These are phyloP conservation scores for Cyaniris semiargus DNA, from an alignment of 2,888 invertebrate species.

Conservation along the genomic window DNA sequence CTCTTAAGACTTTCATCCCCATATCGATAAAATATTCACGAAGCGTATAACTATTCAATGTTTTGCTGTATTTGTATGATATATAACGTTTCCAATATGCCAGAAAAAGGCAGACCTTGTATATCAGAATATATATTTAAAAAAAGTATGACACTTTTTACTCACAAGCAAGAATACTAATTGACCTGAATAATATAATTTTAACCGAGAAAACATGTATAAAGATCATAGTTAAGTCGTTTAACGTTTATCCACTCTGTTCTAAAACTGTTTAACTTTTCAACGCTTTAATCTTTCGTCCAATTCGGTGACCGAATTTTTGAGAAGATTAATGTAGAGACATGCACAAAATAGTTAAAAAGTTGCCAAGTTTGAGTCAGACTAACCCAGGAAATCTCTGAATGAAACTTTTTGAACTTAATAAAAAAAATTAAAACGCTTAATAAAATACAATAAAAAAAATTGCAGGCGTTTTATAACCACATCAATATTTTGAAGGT, in stretches of 20 bases:
- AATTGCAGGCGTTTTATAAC: no score
- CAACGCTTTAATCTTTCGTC: neutral
- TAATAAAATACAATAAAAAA: no score
- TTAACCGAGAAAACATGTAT: slow-evolving; percentile 11
- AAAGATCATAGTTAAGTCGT: neutral
- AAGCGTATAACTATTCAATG: no score
- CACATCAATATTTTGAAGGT: no score
- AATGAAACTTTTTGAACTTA: no score
- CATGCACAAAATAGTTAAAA: neutral
- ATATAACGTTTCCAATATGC: no score
- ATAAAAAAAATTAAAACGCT: no score
- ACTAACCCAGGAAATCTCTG: no score
- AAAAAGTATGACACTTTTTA: neutral
- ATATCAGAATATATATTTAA: neutral
- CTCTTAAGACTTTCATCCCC: neutral
- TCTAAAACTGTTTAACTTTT: slow-evolving; percentile 14
- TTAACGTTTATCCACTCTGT: slow-evolving; percentile 2
- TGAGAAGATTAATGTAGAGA: neutral
- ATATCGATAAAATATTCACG: no score
- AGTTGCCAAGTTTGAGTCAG: no score
- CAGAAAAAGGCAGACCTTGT: no score
- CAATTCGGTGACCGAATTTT: slow-evolving; percentile 3
- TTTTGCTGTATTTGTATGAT: no score
- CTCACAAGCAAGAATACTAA: neutral
- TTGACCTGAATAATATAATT: neutral